Conservation (phyloP, 2,888 invertebrate species). For the Amphipoea lucens region DNA sequence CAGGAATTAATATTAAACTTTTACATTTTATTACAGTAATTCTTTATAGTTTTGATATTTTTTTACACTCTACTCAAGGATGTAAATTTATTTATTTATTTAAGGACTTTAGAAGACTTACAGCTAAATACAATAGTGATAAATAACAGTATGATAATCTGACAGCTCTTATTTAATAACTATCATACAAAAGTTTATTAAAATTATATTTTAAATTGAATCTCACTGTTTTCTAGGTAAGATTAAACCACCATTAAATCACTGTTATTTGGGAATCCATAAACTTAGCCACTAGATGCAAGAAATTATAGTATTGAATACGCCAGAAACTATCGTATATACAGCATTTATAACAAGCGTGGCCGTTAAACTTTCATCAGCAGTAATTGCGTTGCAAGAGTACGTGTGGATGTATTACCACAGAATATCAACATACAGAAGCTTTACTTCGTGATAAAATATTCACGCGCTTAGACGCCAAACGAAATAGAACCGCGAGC, state of each 20-base stretch:
- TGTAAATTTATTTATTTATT: constrained; percentile 7
- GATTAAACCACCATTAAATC: constrained; percentile 11
- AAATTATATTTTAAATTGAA: neutral
- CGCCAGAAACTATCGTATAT: constrained; percentile 37
- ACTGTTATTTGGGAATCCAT: constrained; percentile 27
- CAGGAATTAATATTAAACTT: constrained; percentile 7
- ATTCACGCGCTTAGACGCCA: neutral
- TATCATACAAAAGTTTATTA: neutral
- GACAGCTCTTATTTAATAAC: neutral
- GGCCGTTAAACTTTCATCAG: constrained; percentile 72
- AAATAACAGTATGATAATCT: too few relatives aligned
- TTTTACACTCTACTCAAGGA: neutral
- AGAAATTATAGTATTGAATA: constrained; percentile 30
- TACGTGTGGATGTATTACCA: constrained; percentile 44
- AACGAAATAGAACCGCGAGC: neutral
- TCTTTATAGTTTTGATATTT: neutral
- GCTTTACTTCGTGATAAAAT: constrained; percentile 22
- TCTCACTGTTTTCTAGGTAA: neutral
- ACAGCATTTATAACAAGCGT: constrained; percentile 52
- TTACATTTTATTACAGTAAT: constrained; percentile 13
- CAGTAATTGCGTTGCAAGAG: constrained; percentile 66
- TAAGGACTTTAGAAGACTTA: too few relatives aligned
- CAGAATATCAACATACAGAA: constrained; percentile 39
- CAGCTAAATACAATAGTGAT: too few relatives aligned
- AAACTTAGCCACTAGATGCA: constrained; percentile 18